These are phyloP conservation scores for Reinhardtius hippoglossoides DNA, from an alignment of 2,113 vertebrate species.

Conservation along the genomic window DNA sequence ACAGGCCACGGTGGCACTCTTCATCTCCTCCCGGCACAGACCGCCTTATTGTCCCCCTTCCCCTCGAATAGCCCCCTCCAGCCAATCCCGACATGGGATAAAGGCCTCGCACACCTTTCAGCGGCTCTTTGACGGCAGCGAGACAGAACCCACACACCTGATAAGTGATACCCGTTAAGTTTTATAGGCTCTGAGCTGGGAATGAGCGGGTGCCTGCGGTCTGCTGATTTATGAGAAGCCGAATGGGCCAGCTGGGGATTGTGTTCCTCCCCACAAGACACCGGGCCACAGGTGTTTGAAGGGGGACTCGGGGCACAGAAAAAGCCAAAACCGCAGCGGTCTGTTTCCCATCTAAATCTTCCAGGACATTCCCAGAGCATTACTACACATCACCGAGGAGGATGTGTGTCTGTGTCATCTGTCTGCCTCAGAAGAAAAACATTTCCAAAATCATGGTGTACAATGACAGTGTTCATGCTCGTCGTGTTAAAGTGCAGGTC, in stretches of 20 bases:
- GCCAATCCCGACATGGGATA: slow-evolving; percentile 79
- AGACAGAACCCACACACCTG: slow-evolving; percentile 80
- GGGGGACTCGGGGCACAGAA: slow-evolving; percentile 22
- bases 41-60: slow-evolving; percentile 81
- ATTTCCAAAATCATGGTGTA: neutral
- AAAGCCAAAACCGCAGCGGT: slow-evolving; percentile 33
- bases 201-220: slow-evolving; percentile 80
- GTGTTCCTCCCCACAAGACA: slow-evolving; percentile 64
- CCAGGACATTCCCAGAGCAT: neutral
- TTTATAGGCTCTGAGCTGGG: slow-evolving; percentile 83
- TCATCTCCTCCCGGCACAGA: slow-evolving; percentile 83
- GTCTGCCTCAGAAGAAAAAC: slow-evolving; percentile 14
- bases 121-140: slow-evolving; percentile 78
- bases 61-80: slow-evolving; percentile 68
- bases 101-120: slow-evolving; percentile 83
- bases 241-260: slow-evolving; percentile 52
- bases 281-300: slow-evolving; percentile 69
- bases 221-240: slow-evolving; percentile 80
- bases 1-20: slow-evolving; percentile 80
- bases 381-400: slow-evolving; percentile 8
- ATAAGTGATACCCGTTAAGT: slow-evolving; percentile 87
- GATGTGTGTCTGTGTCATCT: slow-evolving; percentile 13
- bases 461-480: neutral
- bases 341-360: slow-evolving; percentile 54
- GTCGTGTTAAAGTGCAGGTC: slow-evolving; percentile 4